Evolutionary conservation across 1,140 invertebrate species (phyloP).

Genomic region (Lepidotrigona ventralis): DNA sequence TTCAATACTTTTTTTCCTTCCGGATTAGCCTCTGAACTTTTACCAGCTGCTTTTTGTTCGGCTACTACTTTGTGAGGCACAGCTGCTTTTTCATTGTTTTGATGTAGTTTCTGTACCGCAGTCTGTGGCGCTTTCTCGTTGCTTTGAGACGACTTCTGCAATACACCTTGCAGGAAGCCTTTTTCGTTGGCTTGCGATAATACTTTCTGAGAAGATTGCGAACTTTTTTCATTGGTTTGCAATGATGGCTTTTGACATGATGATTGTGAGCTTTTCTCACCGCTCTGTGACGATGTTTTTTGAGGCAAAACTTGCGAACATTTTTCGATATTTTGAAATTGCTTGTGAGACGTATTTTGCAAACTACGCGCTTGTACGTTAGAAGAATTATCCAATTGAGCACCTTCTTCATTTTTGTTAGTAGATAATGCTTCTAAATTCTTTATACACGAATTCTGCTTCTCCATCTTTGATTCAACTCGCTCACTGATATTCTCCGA

Average conservation of each 20-base stretch:
- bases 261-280: not conserved
- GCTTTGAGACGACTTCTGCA: slow-evolving; percentile 8
- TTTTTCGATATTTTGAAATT: slow-evolving; percentile 28
- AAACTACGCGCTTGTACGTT: not conserved
- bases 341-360: not conserved
- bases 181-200: slow-evolving; percentile 1
- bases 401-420: slow-evolving; percentile 16
- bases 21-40: slow-evolving; percentile 50
- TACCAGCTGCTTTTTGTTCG: slow-evolving; percentile 33
- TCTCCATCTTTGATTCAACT: not conserved
- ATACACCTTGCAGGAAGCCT: not conserved
- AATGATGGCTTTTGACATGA: not conserved
- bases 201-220: not conserved
- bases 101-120: not conserved
- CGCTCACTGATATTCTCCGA: not conserved
- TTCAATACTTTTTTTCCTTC: slow-evolving; percentile 64
- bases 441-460: slow-evolving; percentile 1
- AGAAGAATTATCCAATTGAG: not conserved
- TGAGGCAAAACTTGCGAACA: not conserved
- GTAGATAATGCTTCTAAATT: not conserved
- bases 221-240: slow-evolving; percentile 21
- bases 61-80: slow-evolving; percentile 7
- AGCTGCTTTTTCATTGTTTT: slow-evolving; percentile 21
- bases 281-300: slow-evolving; percentile 2
- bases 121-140: not conserved